Percentiles rank a stretch among this genome's conserved stretches.
These are phyloP conservation scores for Leucoraja ocellata DNA, from an alignment of 2,797 vertebrate genomes.

Conservation along the genomic window DNA sequence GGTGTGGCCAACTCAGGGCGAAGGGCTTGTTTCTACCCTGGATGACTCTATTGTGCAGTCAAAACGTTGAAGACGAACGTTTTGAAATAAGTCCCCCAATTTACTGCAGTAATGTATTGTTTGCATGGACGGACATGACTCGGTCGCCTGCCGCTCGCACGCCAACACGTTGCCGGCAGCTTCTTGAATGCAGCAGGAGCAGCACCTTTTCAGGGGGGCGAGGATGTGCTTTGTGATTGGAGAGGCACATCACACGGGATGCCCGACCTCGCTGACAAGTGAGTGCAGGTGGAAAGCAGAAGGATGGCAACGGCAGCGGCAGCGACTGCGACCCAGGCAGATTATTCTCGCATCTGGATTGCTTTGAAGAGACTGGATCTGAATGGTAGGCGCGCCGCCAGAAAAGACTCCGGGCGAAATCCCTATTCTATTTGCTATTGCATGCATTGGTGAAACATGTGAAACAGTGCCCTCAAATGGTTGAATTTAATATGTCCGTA, in stretches of 20 bases:
- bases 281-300: background rate
- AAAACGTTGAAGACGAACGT: background rate
- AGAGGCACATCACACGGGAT: too few species aligned
- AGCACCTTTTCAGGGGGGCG: background rate
- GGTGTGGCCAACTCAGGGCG: too few species aligned
- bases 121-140: background rate
- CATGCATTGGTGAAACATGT: background rate
- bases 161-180: too few species aligned
- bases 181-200: too few species aligned
- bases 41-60: too few species aligned
- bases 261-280: too few species aligned
- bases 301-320: background rate
- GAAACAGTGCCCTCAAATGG: background rate
- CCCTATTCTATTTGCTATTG: background rate
- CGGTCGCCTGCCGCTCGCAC: too few species aligned
- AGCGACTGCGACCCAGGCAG: too few species aligned
- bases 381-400: background rate
- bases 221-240: background rate
- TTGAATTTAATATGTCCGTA: background rate
- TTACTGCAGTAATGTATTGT: background rate
- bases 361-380: slow-evolving; percentile 26
- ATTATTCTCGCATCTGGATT: background rate
- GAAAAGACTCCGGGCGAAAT: background rate
- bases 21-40: too few species aligned
- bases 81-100: background rate